Conservation (phyloP, 2,888 invertebrate genomes). For the Stratiomys singularior region DNA sequence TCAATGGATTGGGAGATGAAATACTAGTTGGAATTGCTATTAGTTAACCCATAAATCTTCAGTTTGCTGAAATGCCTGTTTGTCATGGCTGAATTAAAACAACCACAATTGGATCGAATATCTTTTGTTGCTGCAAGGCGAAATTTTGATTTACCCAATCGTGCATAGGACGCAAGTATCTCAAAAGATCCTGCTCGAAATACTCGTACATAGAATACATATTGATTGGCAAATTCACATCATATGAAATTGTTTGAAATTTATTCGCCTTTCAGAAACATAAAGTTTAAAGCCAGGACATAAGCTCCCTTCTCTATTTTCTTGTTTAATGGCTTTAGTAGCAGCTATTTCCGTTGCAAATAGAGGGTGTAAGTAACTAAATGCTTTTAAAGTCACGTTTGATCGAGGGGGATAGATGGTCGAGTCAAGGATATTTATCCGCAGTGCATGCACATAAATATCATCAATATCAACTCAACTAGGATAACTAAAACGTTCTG, state of each 20-base stretch:
- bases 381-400: too few relatives aligned
- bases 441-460: too few relatives aligned
- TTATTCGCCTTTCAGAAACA: background rate
- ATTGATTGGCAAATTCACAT: conserved; percentile 22
- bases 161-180: background rate
- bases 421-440: too few relatives aligned
- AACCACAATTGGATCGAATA: conserved; percentile 6
- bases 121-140: background rate
- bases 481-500: too few relatives aligned
- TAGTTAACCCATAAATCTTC: conserved; percentile 42
- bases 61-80: conserved; percentile 28
- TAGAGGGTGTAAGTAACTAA: too few relatives aligned
- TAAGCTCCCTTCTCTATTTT: too few relatives aligned
- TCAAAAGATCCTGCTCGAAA: background rate
- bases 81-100: conserved; percentile 26
- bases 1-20: background rate
- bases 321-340: too few relatives aligned
- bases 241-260: background rate
- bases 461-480: too few relatives aligned
- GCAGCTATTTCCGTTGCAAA: too few relatives aligned
- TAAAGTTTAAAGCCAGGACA: too few relatives aligned
- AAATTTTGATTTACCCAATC: background rate
- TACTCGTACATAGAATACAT: conserved; percentile 1
- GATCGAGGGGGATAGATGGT: too few relatives aligned
- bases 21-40: background rate